A percentile compares a stretch with the other conserved stretches of the same genome.
phyloP scores from a whole-genome alignment of 1,140 invertebrate species.

The Asbolus verrucosus region DNA sequence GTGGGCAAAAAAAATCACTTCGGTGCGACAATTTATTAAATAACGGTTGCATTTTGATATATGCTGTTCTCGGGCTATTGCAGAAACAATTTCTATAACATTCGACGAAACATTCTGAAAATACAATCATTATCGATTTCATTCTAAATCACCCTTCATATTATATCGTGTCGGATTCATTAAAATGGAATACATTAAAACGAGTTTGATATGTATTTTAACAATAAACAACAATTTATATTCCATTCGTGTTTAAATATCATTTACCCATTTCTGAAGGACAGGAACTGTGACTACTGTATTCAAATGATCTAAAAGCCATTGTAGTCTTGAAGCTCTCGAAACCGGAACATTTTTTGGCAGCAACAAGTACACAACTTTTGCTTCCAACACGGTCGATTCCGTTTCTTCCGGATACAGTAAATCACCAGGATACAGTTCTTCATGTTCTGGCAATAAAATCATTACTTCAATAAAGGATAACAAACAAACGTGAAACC shows the following conservation, averaged over 20 bases:
- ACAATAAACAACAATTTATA: conserved; percentile 1
- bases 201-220: neutral
- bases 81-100: conserved; percentile 75
- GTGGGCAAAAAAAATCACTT: conserved; percentile 69
- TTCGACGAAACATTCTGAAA: conserved; percentile 64
- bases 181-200: neutral
- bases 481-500: neutral
- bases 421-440: conserved; percentile 54
- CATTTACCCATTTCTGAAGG: conserved; percentile 60
- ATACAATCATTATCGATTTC: conserved; percentile 10
- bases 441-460: conserved; percentile 51
- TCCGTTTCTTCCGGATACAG: conserved; percentile 55
- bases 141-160: conserved; percentile 36
- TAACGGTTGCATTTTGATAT: conserved; percentile 71
- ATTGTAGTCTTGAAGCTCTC: conserved; percentile 79
- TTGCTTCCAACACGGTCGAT: conserved; percentile 70
- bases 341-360: conserved; percentile 82
- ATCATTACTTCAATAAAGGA: neutral
- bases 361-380: conserved; percentile 78
- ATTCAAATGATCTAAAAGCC: conserved; percentile 80
- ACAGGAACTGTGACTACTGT: conserved; percentile 69
- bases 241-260: conserved; percentile 6
- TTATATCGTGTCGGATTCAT: neutral
- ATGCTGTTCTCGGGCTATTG: conserved; percentile 72
- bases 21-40: conserved; percentile 67